Percentiles rank a stretch among this genome's conserved stretches.
These are phyloP conservation scores for Sebastes taczanowskii DNA, from an alignment of 2,797 vertebrate species.

Conservation along the genomic window DNA sequence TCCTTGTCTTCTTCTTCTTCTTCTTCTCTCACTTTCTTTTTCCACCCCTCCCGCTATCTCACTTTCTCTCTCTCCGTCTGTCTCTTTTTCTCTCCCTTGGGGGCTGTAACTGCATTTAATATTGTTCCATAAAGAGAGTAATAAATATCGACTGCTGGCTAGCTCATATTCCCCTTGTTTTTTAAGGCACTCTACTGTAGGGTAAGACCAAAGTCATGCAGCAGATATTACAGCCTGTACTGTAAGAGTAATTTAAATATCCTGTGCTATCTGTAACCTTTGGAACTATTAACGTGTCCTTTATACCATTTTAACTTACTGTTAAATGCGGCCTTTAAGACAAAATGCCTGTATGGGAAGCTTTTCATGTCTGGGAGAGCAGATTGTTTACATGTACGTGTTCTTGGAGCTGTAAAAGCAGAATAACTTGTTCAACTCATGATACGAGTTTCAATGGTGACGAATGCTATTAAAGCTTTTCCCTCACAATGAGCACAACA, in stretches of 20 bases:
- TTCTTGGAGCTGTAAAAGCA: not conserved
- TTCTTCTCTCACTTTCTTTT: constrained; percentile 50
- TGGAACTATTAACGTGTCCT: constrained; percentile 32
- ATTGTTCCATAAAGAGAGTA: constrained; percentile 81
- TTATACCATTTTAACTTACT: constrained; percentile 8
- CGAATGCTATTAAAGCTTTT: not conserved
- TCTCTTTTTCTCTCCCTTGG: constrained; percentile 55
- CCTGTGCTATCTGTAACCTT: constrained; percentile 26
- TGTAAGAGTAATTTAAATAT: constrained; percentile 23
- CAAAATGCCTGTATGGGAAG: not conserved
- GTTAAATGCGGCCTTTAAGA: constrained; percentile 1
- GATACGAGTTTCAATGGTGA: not conserved
- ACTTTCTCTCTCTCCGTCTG: constrained; percentile 39
- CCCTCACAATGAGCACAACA: not conserved
- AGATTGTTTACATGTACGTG: not conserved
- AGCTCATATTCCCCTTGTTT: constrained; percentile 74
- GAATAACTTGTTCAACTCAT: not conserved
- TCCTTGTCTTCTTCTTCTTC: constrained; percentile 19
- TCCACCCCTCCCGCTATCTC: constrained; percentile 26
- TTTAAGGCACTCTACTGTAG: constrained; percentile 62
- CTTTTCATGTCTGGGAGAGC: not conserved
- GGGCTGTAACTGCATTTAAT: constrained; percentile 81
- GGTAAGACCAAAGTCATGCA: constrained; percentile 66
- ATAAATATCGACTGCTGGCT: constrained; percentile 81
- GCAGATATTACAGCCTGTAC: constrained; percentile 33